A percentile compares a stretch with the other conserved stretches of the same genome.
These are phyloP conservation scores for Cynaeus angustus DNA, from an alignment of 2,888 invertebrate species.

Conservation along the genomic window DNA sequence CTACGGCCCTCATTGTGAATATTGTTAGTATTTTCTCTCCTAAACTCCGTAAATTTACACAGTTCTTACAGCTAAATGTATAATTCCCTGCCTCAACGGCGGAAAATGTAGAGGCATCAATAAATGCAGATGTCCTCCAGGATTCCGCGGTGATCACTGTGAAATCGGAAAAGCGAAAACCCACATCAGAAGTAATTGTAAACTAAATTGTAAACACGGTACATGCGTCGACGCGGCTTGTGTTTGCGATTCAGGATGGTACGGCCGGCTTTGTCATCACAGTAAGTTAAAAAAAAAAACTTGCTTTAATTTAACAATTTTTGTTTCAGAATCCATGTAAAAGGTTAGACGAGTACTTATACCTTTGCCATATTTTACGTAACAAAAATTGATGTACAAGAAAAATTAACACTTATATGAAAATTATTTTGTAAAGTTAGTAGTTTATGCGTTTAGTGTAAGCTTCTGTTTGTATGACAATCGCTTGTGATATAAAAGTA, in stretches of 20 bases:
- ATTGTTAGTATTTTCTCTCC: slow-evolving; percentile 79
- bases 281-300: slow-evolving; percentile 71
- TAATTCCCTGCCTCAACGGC: slow-evolving; percentile 92
- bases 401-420: slow-evolving; percentile 37
- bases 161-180: slow-evolving; percentile 85
- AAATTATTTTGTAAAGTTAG: slow-evolving; percentile 41
- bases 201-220: slow-evolving; percentile 85
- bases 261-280: slow-evolving; percentile 86
- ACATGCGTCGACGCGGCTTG: slow-evolving; percentile 82
- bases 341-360: slow-evolving; percentile 34
- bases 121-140: slow-evolving; percentile 89
- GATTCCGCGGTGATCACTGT: slow-evolving; percentile 91
- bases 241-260: slow-evolving; percentile 88
- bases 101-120: slow-evolving; percentile 93
- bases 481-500: slow-evolving; percentile 48
- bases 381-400: slow-evolving; percentile 42
- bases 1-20: slow-evolving; percentile 92
- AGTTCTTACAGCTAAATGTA: slow-evolving; percentile 67
- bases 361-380: slow-evolving; percentile 51
- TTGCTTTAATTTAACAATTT: slow-evolving; percentile 24
- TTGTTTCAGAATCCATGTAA: slow-evolving; percentile 56
- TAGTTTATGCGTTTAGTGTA: slow-evolving; percentile 36
- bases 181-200: slow-evolving; percentile 80
- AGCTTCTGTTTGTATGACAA: slow-evolving; percentile 35
- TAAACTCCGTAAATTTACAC: slow-evolving; percentile 1